Evolutionary conservation across 1,140 invertebrate species (phyloP), one percentile per base, ranked within the genome.

Genomic region (Drosophila lini): DNA sequence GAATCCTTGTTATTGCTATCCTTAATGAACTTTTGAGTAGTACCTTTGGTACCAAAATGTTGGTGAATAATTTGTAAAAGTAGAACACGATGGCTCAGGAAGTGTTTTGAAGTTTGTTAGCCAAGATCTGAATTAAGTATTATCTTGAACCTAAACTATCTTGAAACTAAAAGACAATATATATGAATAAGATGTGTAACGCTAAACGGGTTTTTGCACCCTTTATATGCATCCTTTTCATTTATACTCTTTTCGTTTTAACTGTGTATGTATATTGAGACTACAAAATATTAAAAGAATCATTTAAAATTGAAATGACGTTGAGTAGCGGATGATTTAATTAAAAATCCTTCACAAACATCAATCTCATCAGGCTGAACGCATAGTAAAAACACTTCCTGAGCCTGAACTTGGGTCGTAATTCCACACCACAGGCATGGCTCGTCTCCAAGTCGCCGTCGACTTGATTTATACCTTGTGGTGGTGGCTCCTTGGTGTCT

Each of bases 401-500:
- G 44, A 71, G 69, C 44, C 36, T 36, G 32, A 53, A 65, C 61
- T 38, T 28, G 22, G 45, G 19, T 67, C 47, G 31, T 64, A 19
- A 31, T 25, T 59, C 53, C 47, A 71, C 10, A 40, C 52, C 67
- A 50, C 52, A 28, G 15, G 42, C 42, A 7, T 31, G 41, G 31
- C 25, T 25, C 16, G 60, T 25, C 57, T 61, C n/a, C 31, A 25
- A 25, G 32, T 31, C 40, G 62, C 52, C 50, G 47, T 55, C 42
- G 3, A 59, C 64, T 75, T 90, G 77, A 86, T 81, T 86, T 80
- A 80, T 80, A 57, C 77, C 64, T 47, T 70, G 50, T 34, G 64
- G 62, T 25, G 63, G 74, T 73, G 52, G 47, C 57, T 74, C 50
- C 59, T 38, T 42, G 44, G 53, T 41, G 61, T 69, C 53, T 62